Evolutionary conservation across 2,797 vertebrate genomes (phyloP), one percentile per base, ranked within the genome.

Genomic region (Babyrousa celebensis): DNA sequence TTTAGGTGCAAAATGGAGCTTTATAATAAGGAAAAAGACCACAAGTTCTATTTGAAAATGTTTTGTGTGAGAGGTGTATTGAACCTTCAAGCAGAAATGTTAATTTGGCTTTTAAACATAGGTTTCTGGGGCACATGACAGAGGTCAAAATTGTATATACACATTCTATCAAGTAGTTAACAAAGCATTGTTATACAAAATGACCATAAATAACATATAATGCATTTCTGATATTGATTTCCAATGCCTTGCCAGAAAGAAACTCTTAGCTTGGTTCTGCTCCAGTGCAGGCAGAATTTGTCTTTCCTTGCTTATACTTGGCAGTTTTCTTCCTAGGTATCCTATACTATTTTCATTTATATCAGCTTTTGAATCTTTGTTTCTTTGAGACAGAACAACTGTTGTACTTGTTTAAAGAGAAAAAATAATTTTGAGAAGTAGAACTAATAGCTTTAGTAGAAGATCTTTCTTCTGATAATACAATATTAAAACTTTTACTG

Each of bases 61-160:
- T 56, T 72, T 16, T 29, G 18, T 72, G 27, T 29, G 40, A 93
- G n/a, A 56, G 3, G 7, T 14, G 20, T 52, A 36, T 52, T 88
- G 15, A n/a, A 18, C 6, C 18, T 85, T 82, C 32, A 85, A 84
- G 9, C 9, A 70, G 58, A 90, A 8, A 63, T 85, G 25, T 40
- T 71, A 86, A 89, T 87, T 92, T 92, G 20, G 11, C 62, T 84
- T 74, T 95, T 71, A 86, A 87, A 36, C 20, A 87, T 25, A 80
- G 54, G 21, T 60, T 90, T 80, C 60, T 75, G 17, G 25, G 25
- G 32, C 27, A 62, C 2, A 83, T 16, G 23, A 58, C 16, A 79
- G 7, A 21, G 36, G 60, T 96, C 43, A 90, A n/a, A 79, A 86
- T 1, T 84, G 6, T 58, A 21, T 40, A 18, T 65, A n/a, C 43